Conservation (phyloP, 2,797 vertebrate species). For the Pangasius krempfi region DNA sequence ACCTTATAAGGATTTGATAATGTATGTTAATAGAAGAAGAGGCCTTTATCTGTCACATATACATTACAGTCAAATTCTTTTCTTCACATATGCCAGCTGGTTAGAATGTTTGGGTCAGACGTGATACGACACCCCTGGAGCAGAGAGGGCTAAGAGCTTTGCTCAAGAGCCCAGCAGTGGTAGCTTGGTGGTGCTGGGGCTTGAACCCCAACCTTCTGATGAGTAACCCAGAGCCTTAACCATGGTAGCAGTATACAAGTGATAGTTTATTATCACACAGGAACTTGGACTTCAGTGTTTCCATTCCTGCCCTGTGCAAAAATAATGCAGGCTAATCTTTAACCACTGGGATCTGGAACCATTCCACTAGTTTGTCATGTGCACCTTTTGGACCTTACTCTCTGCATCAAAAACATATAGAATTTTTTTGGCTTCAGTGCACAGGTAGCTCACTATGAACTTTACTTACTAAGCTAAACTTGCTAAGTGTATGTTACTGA, state of each 20-base stretch:
- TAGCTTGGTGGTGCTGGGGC: neutral
- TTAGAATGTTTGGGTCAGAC: neutral
- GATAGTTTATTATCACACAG: neutral
- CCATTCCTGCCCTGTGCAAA: neutral
- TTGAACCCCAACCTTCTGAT: neutral
- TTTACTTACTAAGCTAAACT: neutral
- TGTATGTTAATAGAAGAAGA: neutral
- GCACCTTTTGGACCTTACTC: neutral
- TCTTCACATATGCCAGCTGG: neutral
- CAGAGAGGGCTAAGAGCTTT: neutral
- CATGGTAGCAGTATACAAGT: neutral
- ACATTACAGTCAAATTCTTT: neutral
- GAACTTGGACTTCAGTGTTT: conserved; percentile 1
- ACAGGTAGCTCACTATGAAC: too few relatives aligned
- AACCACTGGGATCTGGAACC: neutral
- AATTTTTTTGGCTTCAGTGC: neutral
- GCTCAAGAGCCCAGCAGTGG: neutral
- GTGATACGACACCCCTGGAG: neutral
- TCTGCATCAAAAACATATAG: neutral
- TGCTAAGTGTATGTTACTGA: neutral
- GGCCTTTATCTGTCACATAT: neutral
- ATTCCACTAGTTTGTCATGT: neutral
- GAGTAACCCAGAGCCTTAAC: too few relatives aligned
- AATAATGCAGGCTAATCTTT: neutral
- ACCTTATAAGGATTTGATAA: neutral